Evolutionary conservation across 2,113 vertebrate genomes (phyloP), one percentile per base, ranked within the genome.

Genomic region (Esox niger): DNA sequence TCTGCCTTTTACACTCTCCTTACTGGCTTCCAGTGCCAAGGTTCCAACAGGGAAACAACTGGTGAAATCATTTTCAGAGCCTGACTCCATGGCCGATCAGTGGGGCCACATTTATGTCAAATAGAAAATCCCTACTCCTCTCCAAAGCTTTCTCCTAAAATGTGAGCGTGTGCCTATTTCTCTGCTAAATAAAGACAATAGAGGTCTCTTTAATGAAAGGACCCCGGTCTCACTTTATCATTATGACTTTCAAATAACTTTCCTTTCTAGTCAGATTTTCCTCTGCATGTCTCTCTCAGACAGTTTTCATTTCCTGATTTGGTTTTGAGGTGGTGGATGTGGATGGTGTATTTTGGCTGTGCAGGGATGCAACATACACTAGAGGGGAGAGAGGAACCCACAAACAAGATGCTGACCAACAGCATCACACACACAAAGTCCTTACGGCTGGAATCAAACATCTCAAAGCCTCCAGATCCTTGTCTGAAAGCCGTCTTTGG

Each of bases 261-360:
- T 73, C 75, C 62, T 68, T 67, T 56, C 38, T 69, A 72, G 61
- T 85, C 78, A 84, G 49, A 82, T 71, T 82, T 82, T 84, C 81
- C 79, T 13, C 56, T 56, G 77, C 77, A 79, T 31, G n/a, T 62
- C 73, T 68, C 64, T 25, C 49, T 17, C 74, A 75, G 61, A 63
- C 76, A 78, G 66, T 58, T 82, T 79, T 83, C 23, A 89, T 85
- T 84, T 81, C 73, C 78, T 78, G 72, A 77, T 80, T 67, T 77
- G 75, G 29, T 32, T 71, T 82, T 78, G 79, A 32, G 20, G 56
- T 43, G 21, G 69, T 56, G 32, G 64, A 71, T 56, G 62, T 69
- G 11, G 47, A 49, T 9, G 26, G 78, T 84, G 86, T 80, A 80
- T 68, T 84, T 83, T 84, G 80, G 85, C 80, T 43, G 77, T 38